Evolutionary conservation across 2,113 vertebrate species (phyloP).

Genomic region (Xiphias gladius): DNA sequence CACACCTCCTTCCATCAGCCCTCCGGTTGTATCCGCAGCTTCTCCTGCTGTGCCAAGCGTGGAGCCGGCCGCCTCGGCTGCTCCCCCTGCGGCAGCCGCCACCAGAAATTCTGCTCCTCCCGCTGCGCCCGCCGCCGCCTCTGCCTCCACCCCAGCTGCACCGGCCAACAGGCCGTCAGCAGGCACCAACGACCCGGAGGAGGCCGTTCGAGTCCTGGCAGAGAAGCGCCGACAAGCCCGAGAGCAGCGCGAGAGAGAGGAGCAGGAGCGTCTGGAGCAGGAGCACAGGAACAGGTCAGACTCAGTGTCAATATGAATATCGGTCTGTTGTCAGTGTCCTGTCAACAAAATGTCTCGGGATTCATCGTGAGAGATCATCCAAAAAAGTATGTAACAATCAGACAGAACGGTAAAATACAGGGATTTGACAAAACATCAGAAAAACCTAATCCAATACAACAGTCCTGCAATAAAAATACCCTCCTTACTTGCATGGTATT

Average conservation of each 20-base stretch:
- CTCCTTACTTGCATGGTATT: background rate
- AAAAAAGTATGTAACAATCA: background rate
- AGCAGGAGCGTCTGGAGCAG: constrained; percentile 91
- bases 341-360: too few relatives aligned
- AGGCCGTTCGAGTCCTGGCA: constrained; percentile 89
- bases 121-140: background rate
- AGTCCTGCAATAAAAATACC: too few relatives aligned
- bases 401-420: too few relatives aligned
- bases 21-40: constrained; percentile 41
- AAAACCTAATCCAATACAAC: constrained; percentile 8
- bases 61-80: constrained; percentile 1
- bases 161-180: constrained; percentile 85
- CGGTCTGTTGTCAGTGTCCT: background rate
- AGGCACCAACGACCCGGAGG: constrained; percentile 92
- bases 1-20: constrained; percentile 67
- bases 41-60: constrained; percentile 3
- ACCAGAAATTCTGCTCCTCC: constrained; percentile 33
- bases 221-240: constrained; percentile 94
- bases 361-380: background rate
- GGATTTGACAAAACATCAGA: background rate
- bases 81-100: constrained; percentile 33
- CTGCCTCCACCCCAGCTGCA: constrained; percentile 25
- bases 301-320: background rate
- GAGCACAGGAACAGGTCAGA: constrained; percentile 90
- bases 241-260: constrained; percentile 93